Base-by-base conservation (phyloP, 2,797 vertebrate genomes). In the Oreortyx pictus region DNA sequence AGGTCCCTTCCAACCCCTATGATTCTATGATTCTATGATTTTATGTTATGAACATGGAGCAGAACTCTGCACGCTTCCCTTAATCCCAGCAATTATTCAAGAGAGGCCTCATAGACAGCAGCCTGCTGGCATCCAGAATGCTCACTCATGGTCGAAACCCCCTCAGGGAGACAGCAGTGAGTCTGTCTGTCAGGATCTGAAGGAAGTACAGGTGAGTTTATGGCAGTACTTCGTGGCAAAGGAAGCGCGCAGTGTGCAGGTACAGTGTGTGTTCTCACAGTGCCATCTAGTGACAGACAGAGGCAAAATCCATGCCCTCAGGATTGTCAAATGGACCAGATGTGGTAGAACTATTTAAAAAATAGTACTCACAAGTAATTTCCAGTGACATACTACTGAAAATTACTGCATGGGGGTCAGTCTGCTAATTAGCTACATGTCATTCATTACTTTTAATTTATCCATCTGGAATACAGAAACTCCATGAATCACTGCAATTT, bases 241-340 rank as follows among this genome's bases (percentile, higher is more conserved):
- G 31, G n/a, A 57, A 87, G 25, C 47, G 2, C 10, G 7, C 6
- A 2, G 29, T 2, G 56, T 59, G 8, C 31, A 78, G 65, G 50
- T 0, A 46, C 29, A 16, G 49, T 46, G 59, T 5, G 3, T 81
- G 89, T 82, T 92, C 93, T 82, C 75, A 67, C 39, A 95, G 71
- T 93, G 96, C 96, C 97, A 97, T 72, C 97, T 95, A 72, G 94
- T 92, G 96, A 72, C 93, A 43, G 0, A 4, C 73, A 33, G 14
- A 46, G 33, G 81, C 8, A 94, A 56, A 64, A 46, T 27, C 9
- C 25, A 41, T 11, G 44, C 29, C 3, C 33, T 16, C 61, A 37
- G 31, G 43, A 33, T 5, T 5, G 2, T 49, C 5, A 59, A 68
- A 50, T 14, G 2, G 0, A 29, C 31, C 1, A 65, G 23, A 37